phyloP scores from a whole-genome alignment of 2,113 vertebrate genomes.

The Gymnarchus niloticus region DNA sequence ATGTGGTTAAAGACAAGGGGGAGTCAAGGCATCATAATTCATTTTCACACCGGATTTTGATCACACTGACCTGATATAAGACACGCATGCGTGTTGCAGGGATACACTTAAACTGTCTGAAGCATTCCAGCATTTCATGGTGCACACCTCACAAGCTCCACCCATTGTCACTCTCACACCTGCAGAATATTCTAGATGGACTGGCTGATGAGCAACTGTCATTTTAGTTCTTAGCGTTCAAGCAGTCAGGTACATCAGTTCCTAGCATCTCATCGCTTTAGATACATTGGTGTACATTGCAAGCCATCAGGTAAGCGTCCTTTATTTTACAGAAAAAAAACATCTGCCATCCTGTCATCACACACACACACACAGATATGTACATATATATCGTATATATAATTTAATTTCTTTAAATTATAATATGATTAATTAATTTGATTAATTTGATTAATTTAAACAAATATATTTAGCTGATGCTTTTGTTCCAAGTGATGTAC shows the following conservation, averaged over 20 bases:
- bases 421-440: too few relatives aligned
- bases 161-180: background rate
- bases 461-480: too few relatives aligned
- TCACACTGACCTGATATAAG: background rate
- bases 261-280: too few relatives aligned
- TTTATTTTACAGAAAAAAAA: background rate
- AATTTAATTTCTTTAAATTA: too few relatives aligned
- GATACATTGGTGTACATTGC: background rate
- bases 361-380: too few relatives aligned
- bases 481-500: too few relatives aligned
- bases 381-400: too few relatives aligned
- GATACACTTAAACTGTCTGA: background rate
- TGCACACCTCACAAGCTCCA: background rate
- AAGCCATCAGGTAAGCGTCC: constrained; percentile 8
- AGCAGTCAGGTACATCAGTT: background rate
- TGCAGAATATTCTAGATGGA: background rate
- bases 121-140: background rate
- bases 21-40: background rate
- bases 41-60: background rate
- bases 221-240: background rate
- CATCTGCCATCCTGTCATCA: background rate
- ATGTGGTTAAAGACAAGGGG: background rate
- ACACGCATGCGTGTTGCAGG: background rate
- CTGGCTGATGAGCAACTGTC: background rate
- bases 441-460: too few relatives aligned